These are phyloP conservation scores for Drosophila mauritiana DNA, from an alignment of 1,140 invertebrate species.

Conservation along the genomic window DNA sequence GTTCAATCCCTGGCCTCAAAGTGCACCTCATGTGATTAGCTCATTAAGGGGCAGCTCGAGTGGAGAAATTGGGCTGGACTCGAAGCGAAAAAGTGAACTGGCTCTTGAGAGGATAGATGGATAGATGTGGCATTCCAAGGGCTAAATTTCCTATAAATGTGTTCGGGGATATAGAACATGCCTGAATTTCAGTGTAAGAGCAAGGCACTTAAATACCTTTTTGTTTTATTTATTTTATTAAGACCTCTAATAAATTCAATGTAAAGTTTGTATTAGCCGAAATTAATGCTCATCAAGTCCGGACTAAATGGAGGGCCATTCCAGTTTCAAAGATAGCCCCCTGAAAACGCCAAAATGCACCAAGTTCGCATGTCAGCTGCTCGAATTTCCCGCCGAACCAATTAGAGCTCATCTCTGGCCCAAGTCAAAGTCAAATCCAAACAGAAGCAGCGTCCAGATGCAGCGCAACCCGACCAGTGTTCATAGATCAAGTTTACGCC, in stretches of 20 bases:
- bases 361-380: constrained; percentile 31
- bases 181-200: not conserved
- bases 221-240: too few relatives aligned
- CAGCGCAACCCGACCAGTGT: constrained; percentile 24
- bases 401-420: constrained; percentile 51
- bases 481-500: constrained; percentile 79
- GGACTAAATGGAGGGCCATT: constrained; percentile 1
- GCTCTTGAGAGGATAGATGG: constrained; percentile 4
- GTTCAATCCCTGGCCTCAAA: constrained; percentile 50
- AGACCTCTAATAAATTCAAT: not conserved
- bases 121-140: not conserved
- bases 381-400: constrained; percentile 34
- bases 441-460: constrained; percentile 26
- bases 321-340: not conserved
- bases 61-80: constrained; percentile 23
- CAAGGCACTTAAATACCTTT: not conserved
- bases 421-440: constrained; percentile 14
- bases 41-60: constrained; percentile 63
- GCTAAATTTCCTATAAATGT: not conserved
- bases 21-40: constrained; percentile 72
- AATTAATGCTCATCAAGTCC: not conserved
- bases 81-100: constrained; percentile 6
- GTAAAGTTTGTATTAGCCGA: not conserved
- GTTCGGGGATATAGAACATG: not conserved
- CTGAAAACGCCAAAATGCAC: not conserved